phyloP scores from a whole-genome alignment of 2,888 invertebrate species.

The Ceriagrion tenellum region DNA sequence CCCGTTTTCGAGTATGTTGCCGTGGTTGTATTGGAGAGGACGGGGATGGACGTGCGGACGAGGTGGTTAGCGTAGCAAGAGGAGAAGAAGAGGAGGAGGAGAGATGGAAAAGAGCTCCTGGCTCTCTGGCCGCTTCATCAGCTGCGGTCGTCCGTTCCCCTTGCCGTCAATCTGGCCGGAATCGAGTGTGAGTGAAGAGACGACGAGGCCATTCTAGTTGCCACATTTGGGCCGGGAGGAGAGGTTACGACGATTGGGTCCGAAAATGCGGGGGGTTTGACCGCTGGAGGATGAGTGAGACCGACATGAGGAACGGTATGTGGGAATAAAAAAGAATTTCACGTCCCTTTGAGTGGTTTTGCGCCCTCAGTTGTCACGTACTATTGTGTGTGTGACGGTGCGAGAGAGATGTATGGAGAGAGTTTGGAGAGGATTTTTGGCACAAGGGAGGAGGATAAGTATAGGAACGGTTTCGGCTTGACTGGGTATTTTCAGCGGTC shows the following conservation, averaged over 20 bases:
- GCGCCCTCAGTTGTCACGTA: not conserved
- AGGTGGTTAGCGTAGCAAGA: not conserved
- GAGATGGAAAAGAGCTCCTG: not conserved
- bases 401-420: not conserved
- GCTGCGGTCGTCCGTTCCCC: not conserved
- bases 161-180: not conserved
- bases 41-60: not conserved
- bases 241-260: not conserved
- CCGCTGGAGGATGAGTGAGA: not conserved
- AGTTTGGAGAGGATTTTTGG: not conserved
- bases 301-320: not conserved
- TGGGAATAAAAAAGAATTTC: not conserved
- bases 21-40: too few relatives aligned
- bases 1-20: too few relatives aligned
- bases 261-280: not conserved
- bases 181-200: not conserved
- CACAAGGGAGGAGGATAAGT: too few relatives aligned
- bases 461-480: not conserved
- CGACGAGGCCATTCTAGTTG: not conserved
- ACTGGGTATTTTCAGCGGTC: not conserved
- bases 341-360: not conserved
- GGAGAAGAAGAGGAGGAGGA: not conserved
- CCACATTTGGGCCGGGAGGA: not conserved
- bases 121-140: not conserved
- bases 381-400: too few relatives aligned